phyloP scores from a whole-genome alignment of 2,797 vertebrate genomes.

The Arnoldichthys spilopterus region DNA sequence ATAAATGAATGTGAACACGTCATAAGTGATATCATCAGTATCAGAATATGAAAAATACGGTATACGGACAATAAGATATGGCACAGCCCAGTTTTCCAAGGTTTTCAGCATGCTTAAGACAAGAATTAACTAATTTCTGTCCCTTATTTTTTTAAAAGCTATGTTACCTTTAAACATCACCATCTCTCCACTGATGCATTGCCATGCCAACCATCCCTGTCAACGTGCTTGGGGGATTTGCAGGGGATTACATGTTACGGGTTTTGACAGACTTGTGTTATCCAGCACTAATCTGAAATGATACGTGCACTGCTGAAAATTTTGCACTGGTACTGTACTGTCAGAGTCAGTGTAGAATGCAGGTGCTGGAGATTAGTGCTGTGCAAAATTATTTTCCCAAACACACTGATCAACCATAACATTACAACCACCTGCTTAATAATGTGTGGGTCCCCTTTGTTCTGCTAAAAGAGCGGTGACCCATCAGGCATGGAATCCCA shows the following conservation, averaged over 20 bases:
- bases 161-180: conserved; percentile 85
- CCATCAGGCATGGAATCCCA: too few relatives aligned
- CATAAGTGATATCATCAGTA: too few relatives aligned
- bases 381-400: background rate
- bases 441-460: too few relatives aligned
- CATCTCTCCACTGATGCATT: conserved; percentile 63
- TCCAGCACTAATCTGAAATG: conserved; percentile 74
- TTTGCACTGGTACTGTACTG: conserved; percentile 64
- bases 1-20: too few relatives aligned
- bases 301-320: conserved; percentile 70
- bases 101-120: background rate
- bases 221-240: conserved; percentile 69
- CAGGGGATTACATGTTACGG: conserved; percentile 74
- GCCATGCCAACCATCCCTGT: conserved; percentile 67
- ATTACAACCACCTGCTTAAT: too few relatives aligned
- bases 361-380: conserved; percentile 18
- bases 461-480: too few relatives aligned
- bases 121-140: background rate
- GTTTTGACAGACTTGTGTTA: conserved; percentile 76
- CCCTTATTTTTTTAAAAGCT: background rate
- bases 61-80: too few relatives aligned
- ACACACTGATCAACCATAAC: too few relatives aligned
- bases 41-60: too few relatives aligned
- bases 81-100: too few relatives aligned
- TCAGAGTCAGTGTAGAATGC: conserved; percentile 56